Base-by-base conservation (phyloP, 2,797 vertebrate genomes). In the Steatocranus sp. region DNA sequence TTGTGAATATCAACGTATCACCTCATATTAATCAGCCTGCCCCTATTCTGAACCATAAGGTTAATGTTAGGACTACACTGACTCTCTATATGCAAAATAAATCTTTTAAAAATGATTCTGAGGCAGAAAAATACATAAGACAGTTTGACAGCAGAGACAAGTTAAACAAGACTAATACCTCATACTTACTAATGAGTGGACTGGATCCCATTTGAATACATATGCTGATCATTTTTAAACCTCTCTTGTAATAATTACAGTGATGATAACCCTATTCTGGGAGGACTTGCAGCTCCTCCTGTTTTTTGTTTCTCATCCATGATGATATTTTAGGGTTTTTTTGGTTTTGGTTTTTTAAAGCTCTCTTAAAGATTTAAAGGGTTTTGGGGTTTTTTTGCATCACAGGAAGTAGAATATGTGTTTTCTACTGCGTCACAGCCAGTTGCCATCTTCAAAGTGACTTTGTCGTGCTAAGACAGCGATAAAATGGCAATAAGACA, bases 181-280 rank as follows among this genome's bases (percentile, higher is more conserved):
- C 34, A 41, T 27, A 61, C 76, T 58, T 58, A 27, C 25, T 46
- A 48, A 61, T 58, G 53, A 76, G n/a, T 18, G 36, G 5, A 43
- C 14, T 56, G 17, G 53, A 54, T 54, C 30, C 15, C 17, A 18
- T 54, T 41, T 41, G 73, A 76, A 54, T 18, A 76, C 2, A 66
- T 38, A 38, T 70, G 38, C 34, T 66, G 34, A 25, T 41, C 17
- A 76, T 76, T 76, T 76, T 56, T 76, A 38, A 75, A 38, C 23
- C 41, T 36, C 34, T 38, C 11, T 15, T 18, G 10, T 38, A 46
- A 46, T 77, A 77, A 58, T 46, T 48, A 32, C 53, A 48, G 76
- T 46, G 27, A 32, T 34, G 27, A 32, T 20, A n/a, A 32, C 17
- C 76, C 30, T 61, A 17, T 61, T 0, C 1, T 58, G 27, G 53